phyloP scores from a whole-genome alignment of 2,797 vertebrate genomes.

The Thaleichthys pacificus region DNA sequence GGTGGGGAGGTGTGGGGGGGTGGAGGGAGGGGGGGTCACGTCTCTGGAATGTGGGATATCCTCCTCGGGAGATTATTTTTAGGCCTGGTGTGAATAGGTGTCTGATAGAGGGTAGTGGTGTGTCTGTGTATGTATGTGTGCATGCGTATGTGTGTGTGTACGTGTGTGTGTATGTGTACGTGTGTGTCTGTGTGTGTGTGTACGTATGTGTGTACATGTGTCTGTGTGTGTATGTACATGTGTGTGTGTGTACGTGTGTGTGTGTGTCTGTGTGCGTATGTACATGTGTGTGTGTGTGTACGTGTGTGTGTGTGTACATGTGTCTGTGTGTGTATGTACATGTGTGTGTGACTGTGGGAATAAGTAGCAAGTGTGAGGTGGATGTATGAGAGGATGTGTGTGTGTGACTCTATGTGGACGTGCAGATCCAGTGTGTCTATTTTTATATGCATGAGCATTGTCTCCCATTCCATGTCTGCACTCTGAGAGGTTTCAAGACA shows the following conservation, averaged over 20 bases:
- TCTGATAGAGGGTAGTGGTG: slow-evolving; percentile 46
- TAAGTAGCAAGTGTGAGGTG: not conserved
- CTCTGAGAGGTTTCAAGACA: not conserved
- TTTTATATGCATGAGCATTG: too few species aligned
- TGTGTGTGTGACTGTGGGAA: not conserved
- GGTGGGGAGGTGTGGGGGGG: too few species aligned
- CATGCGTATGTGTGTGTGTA: slow-evolving; percentile 9
- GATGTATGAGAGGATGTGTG: not conserved
- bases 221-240: not conserved
- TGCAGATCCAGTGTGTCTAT: too few species aligned
- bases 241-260: too few species aligned
- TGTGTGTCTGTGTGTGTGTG: slow-evolving; percentile 16
- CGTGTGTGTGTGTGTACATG: slow-evolving; percentile 15
- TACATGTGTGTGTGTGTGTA: too few species aligned
- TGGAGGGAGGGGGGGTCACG: slow-evolving; percentile 30
- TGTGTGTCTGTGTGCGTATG: not conserved
- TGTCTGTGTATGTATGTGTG: slow-evolving; percentile 28
- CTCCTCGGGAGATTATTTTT: slow-evolving; percentile 73
- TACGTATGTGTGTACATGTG: slow-evolving; percentile 8
- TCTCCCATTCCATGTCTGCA: not conserved
- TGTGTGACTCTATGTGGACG: too few species aligned
- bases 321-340: too few species aligned
- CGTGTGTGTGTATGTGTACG: not conserved
- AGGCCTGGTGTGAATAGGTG: slow-evolving; percentile 68
- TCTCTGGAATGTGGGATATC: slow-evolving; percentile 74